phyloP scores from a whole-genome alignment of 2,888 invertebrate species.

The Cephus pulcher region DNA sequence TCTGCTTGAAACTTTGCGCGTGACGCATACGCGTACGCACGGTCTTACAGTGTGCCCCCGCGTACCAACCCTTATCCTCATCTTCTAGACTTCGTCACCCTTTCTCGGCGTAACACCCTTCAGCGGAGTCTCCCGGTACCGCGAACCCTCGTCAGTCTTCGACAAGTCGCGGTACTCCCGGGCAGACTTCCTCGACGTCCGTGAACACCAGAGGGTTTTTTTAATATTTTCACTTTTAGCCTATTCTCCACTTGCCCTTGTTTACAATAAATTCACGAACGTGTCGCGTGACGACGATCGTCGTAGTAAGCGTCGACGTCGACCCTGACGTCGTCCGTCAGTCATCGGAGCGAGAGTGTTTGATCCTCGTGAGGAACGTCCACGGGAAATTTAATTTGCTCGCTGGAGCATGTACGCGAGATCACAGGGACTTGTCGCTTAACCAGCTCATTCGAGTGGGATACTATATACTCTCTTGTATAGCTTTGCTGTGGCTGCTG shows the following conservation, averaged over 20 bases:
- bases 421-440: slow-evolving; percentile 37
- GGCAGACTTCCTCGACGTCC: neutral
- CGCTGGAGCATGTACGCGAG: slow-evolving; percentile 50
- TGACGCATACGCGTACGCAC: too few species aligned
- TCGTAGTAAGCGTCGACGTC: neutral
- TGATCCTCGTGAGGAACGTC: slow-evolving; percentile 29
- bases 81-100: neutral
- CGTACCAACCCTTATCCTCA: neutral
- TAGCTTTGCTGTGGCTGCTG: neutral
- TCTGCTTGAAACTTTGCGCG: neutral
- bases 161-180: neutral
- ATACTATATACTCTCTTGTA: neutral
- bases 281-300: neutral
- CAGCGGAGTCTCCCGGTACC: neutral
- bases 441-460: neutral
- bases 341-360: slow-evolving; percentile 42
- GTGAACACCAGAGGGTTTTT: neutral
- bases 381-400: slow-evolving; percentile 36
- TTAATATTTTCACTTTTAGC: neutral
- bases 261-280: neutral
- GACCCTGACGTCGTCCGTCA: slow-evolving; percentile 13
- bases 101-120: neutral
- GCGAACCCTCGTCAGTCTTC: neutral
- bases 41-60: neutral
- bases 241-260: neutral